Evolutionary conservation across 2,797 vertebrate species (phyloP).

Genomic region (Aeoliscus strigatus): DNA sequence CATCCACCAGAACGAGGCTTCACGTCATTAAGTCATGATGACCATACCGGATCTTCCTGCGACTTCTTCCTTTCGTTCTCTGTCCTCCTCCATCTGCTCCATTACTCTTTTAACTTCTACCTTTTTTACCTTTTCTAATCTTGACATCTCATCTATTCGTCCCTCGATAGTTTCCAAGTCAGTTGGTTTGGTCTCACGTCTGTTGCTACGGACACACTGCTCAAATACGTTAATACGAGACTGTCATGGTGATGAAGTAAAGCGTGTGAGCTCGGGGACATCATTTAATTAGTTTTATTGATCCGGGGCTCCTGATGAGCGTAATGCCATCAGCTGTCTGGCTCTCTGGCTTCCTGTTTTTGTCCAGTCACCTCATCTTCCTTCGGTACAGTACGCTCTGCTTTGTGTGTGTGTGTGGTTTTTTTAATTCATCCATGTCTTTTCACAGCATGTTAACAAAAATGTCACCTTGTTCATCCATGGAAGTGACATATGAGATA

Average conservation of each 20-base stretch:
- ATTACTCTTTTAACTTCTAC: slow-evolving; percentile 24
- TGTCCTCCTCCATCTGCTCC: slow-evolving; percentile 26
- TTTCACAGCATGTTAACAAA: slow-evolving; percentile 10
- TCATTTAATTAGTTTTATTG: slow-evolving; percentile 56
- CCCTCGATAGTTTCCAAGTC: slow-evolving; percentile 25
- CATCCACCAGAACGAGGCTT: slow-evolving; percentile 21
- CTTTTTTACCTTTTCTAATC: slow-evolving; percentile 12
- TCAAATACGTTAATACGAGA: slow-evolving; percentile 13
- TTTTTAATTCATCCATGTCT: slow-evolving; percentile 16
- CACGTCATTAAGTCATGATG: slow-evolving; percentile 55
- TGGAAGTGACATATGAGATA: slow-evolving; percentile 34
- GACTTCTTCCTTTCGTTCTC: slow-evolving; percentile 35
- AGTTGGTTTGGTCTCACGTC: slow-evolving; percentile 14
- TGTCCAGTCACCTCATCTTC: slow-evolving; percentile 3
- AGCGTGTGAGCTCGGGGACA: slow-evolving; percentile 35
- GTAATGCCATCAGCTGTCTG: slow-evolving; percentile 32
- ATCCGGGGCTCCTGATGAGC: slow-evolving; percentile 32
- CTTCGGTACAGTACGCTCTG: neutral
- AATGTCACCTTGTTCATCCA: slow-evolving; percentile 40
- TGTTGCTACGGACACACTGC: slow-evolving; percentile 5
- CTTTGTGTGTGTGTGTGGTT: neutral
- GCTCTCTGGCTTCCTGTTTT: slow-evolving; percentile 26
- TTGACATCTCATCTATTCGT: slow-evolving; percentile 11
- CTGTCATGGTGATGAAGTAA: slow-evolving; percentile 38
- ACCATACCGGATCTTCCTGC: slow-evolving; percentile 50